Percentiles rank a stretch among this genome's conserved stretches.
phyloP scores from a whole-genome alignment of 2,888 invertebrate species.

The Chalcis sispes region DNA sequence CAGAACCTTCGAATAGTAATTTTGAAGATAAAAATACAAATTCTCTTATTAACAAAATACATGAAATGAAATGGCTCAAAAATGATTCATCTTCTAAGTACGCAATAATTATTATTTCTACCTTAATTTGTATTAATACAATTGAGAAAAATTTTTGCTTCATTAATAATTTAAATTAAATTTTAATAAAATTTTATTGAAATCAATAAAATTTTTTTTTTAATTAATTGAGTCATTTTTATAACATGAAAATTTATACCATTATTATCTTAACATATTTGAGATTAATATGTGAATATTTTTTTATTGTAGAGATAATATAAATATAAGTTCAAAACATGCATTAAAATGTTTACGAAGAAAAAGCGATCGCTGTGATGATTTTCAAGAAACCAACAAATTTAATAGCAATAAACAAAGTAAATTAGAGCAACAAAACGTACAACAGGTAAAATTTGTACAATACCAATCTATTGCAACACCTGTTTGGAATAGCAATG shows the following conservation, averaged over 20 bases:
- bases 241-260: neutral
- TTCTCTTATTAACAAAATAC: conserved; percentile 58
- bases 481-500: conserved; percentile 34
- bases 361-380: conserved; percentile 12
- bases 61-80: conserved; percentile 67
- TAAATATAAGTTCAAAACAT: neutral
- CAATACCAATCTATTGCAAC: neutral
- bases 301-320: conserved; percentile 19
- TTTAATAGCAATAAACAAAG: neutral
- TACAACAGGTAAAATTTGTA: neutral
- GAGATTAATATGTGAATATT: neutral
- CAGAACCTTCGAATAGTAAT: neutral
- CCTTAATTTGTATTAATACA: neutral
- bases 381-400: conserved; percentile 29
- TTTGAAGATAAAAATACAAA: neutral
- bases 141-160: conserved; percentile 2
- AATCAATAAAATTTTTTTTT: neutral
- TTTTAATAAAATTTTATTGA: neutral
- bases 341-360: conserved; percentile 8
- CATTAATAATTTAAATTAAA: neutral
- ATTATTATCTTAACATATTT: neutral
- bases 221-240: neutral
- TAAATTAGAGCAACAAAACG: neutral
- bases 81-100: conserved; percentile 50
- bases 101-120: conserved; percentile 40